A percentile compares a stretch with the other conserved stretches of the same genome.
phyloP scores from a whole-genome alignment of 2,888 invertebrate species.

The Physocephala rufipes region DNA sequence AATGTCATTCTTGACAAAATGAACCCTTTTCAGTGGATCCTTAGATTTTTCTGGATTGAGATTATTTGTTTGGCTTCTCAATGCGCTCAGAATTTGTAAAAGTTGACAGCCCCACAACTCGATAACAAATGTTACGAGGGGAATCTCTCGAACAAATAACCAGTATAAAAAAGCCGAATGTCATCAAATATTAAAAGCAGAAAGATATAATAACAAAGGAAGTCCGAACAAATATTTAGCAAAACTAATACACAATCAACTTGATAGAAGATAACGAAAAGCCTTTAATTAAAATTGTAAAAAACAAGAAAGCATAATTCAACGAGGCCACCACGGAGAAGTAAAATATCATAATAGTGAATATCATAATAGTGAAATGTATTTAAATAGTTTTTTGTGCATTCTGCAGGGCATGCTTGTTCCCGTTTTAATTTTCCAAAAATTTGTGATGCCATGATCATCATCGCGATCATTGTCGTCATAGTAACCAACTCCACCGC shows the following conservation, averaged over 20 bases:
- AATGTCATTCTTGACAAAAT: no score
- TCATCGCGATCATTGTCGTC: no score
- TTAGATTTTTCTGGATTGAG: no score
- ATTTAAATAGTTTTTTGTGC: slow-evolving; percentile 29
- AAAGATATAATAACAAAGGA: background rate
- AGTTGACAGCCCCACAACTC: no score
- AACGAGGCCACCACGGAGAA: background rate
- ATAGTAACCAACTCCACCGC: no score
- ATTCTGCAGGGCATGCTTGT: background rate
- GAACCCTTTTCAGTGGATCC: no score
- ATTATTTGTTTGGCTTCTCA: no score
- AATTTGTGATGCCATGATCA: no score
- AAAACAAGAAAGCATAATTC: background rate
- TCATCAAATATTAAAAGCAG: background rate
- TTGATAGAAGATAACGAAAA: background rate
- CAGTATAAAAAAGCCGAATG: no score
- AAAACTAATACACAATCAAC: background rate
- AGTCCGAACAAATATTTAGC: background rate
- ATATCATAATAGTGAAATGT: slow-evolving; percentile 22
- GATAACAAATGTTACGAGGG: no score
- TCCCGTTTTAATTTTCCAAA: background rate
- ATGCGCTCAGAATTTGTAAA: no score
- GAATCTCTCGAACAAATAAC: no score
- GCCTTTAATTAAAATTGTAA: background rate
- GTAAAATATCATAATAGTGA: slow-evolving; percentile 16